These are phyloP conservation scores for Jaculus jaculus DNA, from an alignment of 2,113 vertebrate genomes.

Conservation along the genomic window DNA sequence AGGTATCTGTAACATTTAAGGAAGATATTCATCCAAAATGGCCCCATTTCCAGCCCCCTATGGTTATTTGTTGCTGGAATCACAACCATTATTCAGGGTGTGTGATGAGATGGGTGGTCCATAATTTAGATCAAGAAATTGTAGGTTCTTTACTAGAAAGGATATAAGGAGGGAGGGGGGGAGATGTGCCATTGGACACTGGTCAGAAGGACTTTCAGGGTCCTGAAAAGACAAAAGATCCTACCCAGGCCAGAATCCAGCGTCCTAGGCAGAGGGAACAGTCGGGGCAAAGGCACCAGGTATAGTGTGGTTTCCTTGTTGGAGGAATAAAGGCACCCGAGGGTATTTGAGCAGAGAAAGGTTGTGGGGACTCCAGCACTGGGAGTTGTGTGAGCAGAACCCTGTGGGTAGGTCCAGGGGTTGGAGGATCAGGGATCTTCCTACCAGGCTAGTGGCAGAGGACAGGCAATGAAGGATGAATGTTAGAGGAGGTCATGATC, in stretches of 20 bases:
- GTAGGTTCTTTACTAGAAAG: not conserved
- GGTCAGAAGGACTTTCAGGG: not conserved
- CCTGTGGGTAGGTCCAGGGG: not conserved
- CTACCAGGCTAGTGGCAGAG: not conserved
- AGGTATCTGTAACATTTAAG: not conserved
- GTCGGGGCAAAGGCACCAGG: too few species aligned
- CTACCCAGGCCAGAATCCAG: not conserved
- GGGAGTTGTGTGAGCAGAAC: not conserved
- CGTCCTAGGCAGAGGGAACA: not conserved
- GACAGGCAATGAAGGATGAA: not conserved
- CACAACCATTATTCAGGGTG: not conserved
- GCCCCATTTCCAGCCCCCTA: not conserved
- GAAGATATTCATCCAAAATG: not conserved
- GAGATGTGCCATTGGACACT: not conserved
- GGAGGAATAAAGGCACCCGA: not conserved
- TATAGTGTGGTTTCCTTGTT: not conserved
- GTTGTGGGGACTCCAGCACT: not conserved
- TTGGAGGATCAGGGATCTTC: not conserved
- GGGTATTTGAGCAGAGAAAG: not conserved
- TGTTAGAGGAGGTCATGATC: not conserved
- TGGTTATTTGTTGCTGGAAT: not conserved
- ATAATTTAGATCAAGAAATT: not conserved
- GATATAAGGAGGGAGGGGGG: not conserved
- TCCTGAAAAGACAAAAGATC: not conserved
- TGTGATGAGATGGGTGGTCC: not conserved